Base-by-base conservation (phyloP, 2,113 vertebrate species). In the Pseudopipra pipra region DNA sequence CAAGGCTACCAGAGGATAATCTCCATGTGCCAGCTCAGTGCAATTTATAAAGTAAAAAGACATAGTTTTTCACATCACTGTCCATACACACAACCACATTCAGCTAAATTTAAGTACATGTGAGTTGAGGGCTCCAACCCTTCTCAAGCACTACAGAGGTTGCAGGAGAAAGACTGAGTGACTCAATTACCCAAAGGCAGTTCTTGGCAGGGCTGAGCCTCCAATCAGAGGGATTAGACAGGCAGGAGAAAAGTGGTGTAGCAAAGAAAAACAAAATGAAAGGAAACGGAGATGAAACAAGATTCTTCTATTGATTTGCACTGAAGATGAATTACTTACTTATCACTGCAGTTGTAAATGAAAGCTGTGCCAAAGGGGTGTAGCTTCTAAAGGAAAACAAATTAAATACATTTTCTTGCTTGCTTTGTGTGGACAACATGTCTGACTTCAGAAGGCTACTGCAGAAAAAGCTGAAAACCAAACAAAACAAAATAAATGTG, bases 311-410 rank as follows among this genome's bases (percentile, higher is more conserved):
- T 77, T 93, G 89, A 93, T 95, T 95, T 81, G 55, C 43, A 47
- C 76, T 71, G 80, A 58, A 88, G 86, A 93, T 74, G 46, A 96
- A 88, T 90, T 76, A 85, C 75, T 85, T 88, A 54, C 82, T 94
- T 97, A 92, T 94, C 79, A 39, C 86, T 81, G 83, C 65, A 87
- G 90, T 41, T 90, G 80, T 84, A 89, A 95, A 92, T 89, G 68
- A 93, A 95, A 92, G 83, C 93, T 75, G 74, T 63, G 90, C 79
- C 92, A 95, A 93, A 95, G 67, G 76, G 88, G 72, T 62, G 76
- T 44, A 74, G 37, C 86, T 90, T 84, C 83, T 70, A 67, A 49
- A 83, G 65, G 59, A 90, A 95, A 79, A 67, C 59, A 90, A 90
- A 93, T 75, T 33, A 85, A 89, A 82, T 61, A 27, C 3, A 39